These are phyloP conservation scores for Coptodon bakossiorum DNA, from an alignment of 2,113 vertebrate genomes.

Conservation along the genomic window DNA sequence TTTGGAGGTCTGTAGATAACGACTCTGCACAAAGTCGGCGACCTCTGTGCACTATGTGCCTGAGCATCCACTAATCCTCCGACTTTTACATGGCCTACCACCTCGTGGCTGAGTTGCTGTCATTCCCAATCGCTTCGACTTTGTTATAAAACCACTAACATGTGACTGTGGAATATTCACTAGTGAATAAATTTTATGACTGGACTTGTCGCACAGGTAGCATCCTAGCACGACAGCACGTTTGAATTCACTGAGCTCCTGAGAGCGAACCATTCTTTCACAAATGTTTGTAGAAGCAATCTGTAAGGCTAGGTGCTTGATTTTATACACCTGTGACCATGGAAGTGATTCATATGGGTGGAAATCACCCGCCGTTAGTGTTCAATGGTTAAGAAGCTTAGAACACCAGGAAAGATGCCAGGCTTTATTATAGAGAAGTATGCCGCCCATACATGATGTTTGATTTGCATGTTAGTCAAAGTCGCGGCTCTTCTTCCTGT, in stretches of 20 bases:
- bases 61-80: neutral
- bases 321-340: neutral
- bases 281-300: accelerated
- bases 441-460: neutral
- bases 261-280: neutral
- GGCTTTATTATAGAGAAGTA: accelerated
- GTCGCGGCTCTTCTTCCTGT: neutral
- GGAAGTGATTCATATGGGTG: neutral
- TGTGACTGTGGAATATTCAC: neutral
- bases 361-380: accelerated
- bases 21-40: accelerated
- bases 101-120: neutral
- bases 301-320: neutral
- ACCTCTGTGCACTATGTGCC: neutral
- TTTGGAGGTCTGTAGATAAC: neutral
- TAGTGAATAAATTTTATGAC: accelerated
- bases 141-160: neutral
- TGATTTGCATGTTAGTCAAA: neutral
- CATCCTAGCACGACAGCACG: neutral
- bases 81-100: neutral
- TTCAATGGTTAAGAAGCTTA: accelerated
- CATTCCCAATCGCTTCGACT: neutral
- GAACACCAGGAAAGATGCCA: neutral
- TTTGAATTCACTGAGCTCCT: neutral
- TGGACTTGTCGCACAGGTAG: neutral